Conservation (phyloP, 1,140 invertebrate species). For the Cherax destructor region DNA sequence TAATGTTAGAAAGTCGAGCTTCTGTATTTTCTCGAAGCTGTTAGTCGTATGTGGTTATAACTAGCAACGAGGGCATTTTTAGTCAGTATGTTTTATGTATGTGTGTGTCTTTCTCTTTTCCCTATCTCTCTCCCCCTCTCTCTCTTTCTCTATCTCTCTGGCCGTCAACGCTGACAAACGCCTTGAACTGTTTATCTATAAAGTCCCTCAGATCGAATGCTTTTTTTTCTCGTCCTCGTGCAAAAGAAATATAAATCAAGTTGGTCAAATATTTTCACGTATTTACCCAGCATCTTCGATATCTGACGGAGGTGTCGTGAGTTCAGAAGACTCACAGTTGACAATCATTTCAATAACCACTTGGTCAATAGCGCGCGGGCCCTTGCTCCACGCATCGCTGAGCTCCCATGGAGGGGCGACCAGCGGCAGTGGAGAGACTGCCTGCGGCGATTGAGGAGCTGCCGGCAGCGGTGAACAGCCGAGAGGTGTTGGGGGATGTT, state of each 20-base stretch:
- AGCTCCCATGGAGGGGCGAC: background rate
- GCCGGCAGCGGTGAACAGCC: background rate
- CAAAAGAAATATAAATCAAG: background rate
- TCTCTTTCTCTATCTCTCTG: no score
- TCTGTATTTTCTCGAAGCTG: no score
- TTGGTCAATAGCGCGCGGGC: constrained; percentile 13
- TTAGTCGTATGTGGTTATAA: no score
- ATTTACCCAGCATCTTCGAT: background rate
- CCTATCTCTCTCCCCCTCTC: no score
- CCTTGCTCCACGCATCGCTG: background rate
- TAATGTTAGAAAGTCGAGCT: no score
- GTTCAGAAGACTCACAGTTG: background rate
- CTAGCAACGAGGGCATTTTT: no score
- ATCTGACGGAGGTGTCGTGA: background rate
- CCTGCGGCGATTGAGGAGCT: background rate
- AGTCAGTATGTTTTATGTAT: no score
- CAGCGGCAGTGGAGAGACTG: background rate
- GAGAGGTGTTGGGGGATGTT: background rate
- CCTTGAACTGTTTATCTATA: no score
- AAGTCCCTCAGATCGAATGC: no score
- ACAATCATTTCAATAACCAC: constrained; percentile 40
- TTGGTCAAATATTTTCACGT: background rate
- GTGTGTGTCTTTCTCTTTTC: no score
- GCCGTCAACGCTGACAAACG: no score
- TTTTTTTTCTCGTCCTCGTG: background rate